Conservation (phyloP, 2,113 vertebrate species). For the Promerops cafer region DNA sequence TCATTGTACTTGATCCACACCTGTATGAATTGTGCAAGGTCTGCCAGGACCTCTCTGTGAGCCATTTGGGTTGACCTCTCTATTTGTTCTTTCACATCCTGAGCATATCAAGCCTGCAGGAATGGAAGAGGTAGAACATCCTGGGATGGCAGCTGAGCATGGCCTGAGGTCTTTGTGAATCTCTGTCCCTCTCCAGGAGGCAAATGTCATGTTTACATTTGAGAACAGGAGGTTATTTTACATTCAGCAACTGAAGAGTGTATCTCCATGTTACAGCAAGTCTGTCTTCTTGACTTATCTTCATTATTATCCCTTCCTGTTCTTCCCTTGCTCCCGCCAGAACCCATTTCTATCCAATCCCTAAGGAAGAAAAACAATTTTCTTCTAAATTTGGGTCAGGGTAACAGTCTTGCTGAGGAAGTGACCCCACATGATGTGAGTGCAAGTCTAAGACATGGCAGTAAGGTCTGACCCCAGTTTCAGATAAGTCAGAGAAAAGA, state of each 20-base stretch:
- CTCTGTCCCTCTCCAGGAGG: not conserved
- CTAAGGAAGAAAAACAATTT: not conserved
- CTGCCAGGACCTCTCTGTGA: not conserved
- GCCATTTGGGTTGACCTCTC: not conserved
- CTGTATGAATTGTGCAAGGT: not conserved
- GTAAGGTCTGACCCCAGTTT: not conserved
- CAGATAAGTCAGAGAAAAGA: not conserved
- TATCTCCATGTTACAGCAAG: not conserved
- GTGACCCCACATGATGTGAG: fast-evolving
- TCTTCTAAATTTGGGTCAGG: not conserved
- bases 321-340: not conserved
- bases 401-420: not conserved
- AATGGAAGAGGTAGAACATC: not conserved
- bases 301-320: not conserved
- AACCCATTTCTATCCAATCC: not conserved
- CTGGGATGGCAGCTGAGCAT: not conserved
- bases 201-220: not conserved
- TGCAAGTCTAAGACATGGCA: not conserved
- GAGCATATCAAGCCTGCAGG: not conserved
- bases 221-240: not conserved
- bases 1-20: not conserved
- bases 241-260: not conserved
- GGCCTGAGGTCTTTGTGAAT: not conserved
- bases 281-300: not conserved
- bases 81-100: not conserved